Percentiles rank a stretch among this genome's conserved stretches.
Conservation (phyloP, 2,797 vertebrate genomes). For the Coracias cyanogaster region DNA sequence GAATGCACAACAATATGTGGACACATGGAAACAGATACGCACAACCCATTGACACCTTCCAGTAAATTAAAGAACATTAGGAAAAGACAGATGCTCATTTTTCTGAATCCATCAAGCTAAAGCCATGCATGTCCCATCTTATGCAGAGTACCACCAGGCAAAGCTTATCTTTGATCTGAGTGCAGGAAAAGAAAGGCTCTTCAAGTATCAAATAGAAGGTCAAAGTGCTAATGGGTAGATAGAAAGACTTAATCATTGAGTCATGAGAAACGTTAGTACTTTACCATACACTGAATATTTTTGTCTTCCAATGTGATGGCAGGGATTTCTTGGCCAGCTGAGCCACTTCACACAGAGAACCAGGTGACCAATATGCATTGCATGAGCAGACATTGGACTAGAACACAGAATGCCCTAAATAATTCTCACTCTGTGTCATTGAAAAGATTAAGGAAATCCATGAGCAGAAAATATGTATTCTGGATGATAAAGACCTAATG, state of each 20-base stretch:
- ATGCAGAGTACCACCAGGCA: background rate
- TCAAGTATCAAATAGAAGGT: background rate
- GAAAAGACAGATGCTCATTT: background rate
- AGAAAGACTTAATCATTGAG: background rate
- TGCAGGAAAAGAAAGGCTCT: background rate
- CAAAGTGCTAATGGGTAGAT: background rate
- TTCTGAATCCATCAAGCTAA: background rate
- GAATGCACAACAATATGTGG: background rate
- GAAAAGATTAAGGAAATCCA: slow-evolving; percentile 52
- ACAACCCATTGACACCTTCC: background rate
- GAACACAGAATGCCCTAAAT: background rate
- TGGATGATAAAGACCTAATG: background rate
- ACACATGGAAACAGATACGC: background rate
- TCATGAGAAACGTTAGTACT: background rate
- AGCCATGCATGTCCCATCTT: background rate
- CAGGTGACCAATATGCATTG: background rate
- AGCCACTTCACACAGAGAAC: background rate
- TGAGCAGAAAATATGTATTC: slow-evolving; percentile 31
- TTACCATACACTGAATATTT: background rate
- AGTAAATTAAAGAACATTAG: background rate
- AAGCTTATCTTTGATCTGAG: background rate
- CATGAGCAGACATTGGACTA: background rate
- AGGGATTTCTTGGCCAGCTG: background rate
- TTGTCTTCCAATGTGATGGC: background rate
- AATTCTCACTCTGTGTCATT: background rate